Base-by-base conservation (phyloP, 2,797 vertebrate species). In the Loris lydekkerianus region DNA sequence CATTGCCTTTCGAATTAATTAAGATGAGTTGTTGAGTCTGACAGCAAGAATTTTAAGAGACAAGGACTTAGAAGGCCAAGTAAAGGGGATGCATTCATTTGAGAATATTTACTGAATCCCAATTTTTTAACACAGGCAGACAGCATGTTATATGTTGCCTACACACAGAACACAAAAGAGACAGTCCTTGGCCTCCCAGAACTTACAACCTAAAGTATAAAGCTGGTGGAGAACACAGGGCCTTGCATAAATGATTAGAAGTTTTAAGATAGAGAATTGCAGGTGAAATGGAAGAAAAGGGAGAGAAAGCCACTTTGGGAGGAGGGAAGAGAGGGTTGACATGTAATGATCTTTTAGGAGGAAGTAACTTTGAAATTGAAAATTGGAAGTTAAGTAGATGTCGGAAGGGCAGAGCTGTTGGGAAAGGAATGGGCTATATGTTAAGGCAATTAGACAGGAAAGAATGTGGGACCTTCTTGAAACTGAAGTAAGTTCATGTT, bases 61-160 rank as follows among this genome's bases (percentile, higher is more conserved):
- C 82, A 69, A 72, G 21, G 8, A 20, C n/a, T 92, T 72, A 69
- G 72, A 67, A 92, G 14, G 2, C 7, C 61, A 67, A 89, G 40
- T 37, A 58, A 5, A 90, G 31, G 31, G 15, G 73, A 92, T 84
- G 75, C 14, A 92, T 80, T 89, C 34, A 58, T 78, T 91, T 87
- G 34, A 83, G 75, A 86, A 83, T 77, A 89, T 29, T 73, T 63
- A 69, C 63, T 60, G 40, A 91, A 49, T n/a, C 29, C 13, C 20
- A 95, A 7, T 63, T 75, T 75, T 75, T 56, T 80, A 70, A 77
- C 23, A 53, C 31, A 10, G 72, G 37, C 8, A 7, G 29, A 23
- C 17, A 75, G 61, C 23, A 7, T 56, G 8, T n/a, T 83, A 58
- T 27, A 21, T 1, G 40, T 10, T 69, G 21, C 4, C 53, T 75